Evolutionary conservation across 2,113 vertebrate species (phyloP).

Genomic region (Mesocricetus auratus): DNA sequence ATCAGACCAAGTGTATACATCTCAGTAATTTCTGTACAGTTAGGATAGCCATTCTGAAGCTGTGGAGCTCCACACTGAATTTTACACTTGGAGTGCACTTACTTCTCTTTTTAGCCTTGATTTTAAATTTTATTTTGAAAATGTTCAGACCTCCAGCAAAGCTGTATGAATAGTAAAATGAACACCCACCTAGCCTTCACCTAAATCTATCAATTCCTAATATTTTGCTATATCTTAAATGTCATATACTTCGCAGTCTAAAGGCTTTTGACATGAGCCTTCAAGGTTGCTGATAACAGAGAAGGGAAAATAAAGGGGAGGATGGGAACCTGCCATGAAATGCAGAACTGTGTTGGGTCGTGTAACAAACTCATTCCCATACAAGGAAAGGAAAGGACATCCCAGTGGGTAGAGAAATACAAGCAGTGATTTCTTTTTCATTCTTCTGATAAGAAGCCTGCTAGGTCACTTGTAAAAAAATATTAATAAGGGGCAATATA

Average conservation of each 20-base stretch:
- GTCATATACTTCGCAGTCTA: not conserved
- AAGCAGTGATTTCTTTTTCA: not conserved
- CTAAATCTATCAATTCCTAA: slow-evolving; percentile 33
- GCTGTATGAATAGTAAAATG: slow-evolving; percentile 12
- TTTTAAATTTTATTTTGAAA: slow-evolving; percentile 48
- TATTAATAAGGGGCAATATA: not conserved
- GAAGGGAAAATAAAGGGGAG: not conserved
- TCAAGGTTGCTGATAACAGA: not conserved
- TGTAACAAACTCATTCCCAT: not conserved
- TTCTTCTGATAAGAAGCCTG: not conserved
- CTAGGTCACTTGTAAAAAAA: not conserved
- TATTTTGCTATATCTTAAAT: slow-evolving; percentile 40
- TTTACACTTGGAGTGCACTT: not conserved
- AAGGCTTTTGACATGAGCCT: slow-evolving; percentile 28
- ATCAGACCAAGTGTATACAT: too few species aligned
- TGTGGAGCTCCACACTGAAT: not conserved
- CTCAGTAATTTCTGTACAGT: not conserved
- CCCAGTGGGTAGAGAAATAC: not conserved
- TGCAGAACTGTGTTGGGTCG: not conserved
- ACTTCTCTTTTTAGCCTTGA: not conserved
- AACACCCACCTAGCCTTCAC: not conserved
- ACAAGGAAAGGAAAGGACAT: not conserved
- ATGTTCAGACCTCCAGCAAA: slow-evolving; percentile 26
- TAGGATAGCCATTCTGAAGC: not conserved
- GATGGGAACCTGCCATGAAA: not conserved